These are phyloP conservation scores for Antheraea yamamai DNA, from an alignment of 2,888 invertebrate species.

Conservation along the genomic window DNA sequence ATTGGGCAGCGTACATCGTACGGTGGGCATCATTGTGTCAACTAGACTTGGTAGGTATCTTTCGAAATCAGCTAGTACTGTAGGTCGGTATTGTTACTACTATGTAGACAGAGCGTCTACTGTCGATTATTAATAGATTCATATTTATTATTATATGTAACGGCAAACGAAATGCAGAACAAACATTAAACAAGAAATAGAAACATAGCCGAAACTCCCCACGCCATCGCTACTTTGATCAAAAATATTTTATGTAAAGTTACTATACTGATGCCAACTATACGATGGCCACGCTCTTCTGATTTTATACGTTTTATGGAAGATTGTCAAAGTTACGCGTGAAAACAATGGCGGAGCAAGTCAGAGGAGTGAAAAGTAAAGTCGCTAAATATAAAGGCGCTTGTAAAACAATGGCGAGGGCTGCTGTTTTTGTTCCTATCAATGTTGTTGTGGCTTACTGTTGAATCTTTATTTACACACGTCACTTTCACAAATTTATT, in stretches of 20 bases:
- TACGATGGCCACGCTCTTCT: constrained; percentile 31
- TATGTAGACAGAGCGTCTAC: background rate
- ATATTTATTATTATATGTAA: background rate
- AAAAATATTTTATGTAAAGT: background rate
- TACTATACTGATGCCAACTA: background rate
- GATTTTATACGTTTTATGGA: constrained; percentile 50
- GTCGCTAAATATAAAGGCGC: constrained; percentile 40
- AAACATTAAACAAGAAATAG: background rate
- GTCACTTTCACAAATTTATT: background rate
- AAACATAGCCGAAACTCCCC: background rate
- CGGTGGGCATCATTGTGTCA: background rate
- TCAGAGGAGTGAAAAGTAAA: constrained; percentile 38
- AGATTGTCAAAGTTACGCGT: constrained; percentile 49
- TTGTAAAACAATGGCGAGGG: constrained; percentile 43
- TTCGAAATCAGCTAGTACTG: background rate
- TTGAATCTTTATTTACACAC: background rate
- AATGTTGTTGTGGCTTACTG: constrained; percentile 29
- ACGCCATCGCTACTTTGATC: background rate
- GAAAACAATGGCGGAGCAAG: constrained; percentile 44
- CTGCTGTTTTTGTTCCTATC: constrained; percentile 21
- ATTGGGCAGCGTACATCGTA: background rate
- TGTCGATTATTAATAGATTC: background rate
- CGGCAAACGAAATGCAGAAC: background rate
- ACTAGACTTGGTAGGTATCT: background rate
- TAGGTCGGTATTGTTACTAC: background rate